Percentiles rank a stretch among this genome's conserved stretches.
These are phyloP conservation scores for Salmo trutta DNA, from an alignment of 2,797 vertebrate species.

Conservation along the genomic window DNA sequence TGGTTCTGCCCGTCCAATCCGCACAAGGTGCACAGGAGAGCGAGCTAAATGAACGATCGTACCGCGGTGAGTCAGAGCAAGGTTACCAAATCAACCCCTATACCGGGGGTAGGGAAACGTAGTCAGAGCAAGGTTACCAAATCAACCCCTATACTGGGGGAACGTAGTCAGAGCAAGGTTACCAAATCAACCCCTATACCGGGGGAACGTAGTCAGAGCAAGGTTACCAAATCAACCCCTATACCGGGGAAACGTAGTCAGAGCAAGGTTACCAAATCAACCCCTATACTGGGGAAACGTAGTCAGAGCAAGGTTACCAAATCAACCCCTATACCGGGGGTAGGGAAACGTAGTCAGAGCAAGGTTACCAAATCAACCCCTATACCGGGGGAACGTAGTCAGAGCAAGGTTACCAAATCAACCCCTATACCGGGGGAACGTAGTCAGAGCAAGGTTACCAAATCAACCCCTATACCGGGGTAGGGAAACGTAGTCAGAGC, in stretches of 20 bases:
- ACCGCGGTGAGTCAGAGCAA: constrained; percentile 62
- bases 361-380: neutral
- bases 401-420: neutral
- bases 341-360: too few species aligned
- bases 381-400: constrained; percentile 23
- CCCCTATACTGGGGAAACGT: too few species aligned
- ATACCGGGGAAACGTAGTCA: constrained; percentile 22
- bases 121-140: constrained; percentile 15
- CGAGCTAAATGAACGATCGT: constrained; percentile 78
- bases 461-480: neutral
- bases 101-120: too few species aligned
- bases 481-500: constrained; percentile 32
- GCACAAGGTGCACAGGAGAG: constrained; percentile 90
- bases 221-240: neutral
- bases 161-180: constrained; percentile 19
- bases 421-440: neutral
- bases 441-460: constrained; percentile 16
- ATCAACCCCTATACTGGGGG: neutral
- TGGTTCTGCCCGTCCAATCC: constrained; percentile 89
- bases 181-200: neutral
- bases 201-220: constrained; percentile 23
- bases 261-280: neutral
- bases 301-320: constrained; percentile 15
- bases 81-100: neutral
- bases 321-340: neutral